Base-by-base conservation (phyloP, 2,797 vertebrate species). In the Pristis pectinata region DNA sequence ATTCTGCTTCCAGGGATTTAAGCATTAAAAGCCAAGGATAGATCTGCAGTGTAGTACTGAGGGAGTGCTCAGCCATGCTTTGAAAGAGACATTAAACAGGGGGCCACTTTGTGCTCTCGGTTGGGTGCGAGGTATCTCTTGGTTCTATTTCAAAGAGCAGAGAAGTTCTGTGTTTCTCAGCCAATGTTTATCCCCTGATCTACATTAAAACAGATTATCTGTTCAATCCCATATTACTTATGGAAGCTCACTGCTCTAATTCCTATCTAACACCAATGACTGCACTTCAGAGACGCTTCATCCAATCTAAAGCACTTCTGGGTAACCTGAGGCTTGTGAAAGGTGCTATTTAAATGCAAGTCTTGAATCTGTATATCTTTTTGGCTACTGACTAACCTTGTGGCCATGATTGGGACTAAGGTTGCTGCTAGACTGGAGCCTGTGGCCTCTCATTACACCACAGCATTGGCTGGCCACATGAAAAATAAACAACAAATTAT, bases 391-490 rank as follows among this genome's bases (percentile, higher is more conserved):
- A 80, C 44, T 24, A 83, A 56, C 30, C 22, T 27, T 30, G 24
- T 83, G 49, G 44, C 27, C 49, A 8, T 27, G 24, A 13, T 7
- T 53, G 83, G 82, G 41, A 27, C 41, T 80, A 49, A 82, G 41
- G 24, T 24, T 82, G 41, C 80, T 83, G 44, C 49, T 44, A 11
- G 44, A 27, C 49, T 56, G 82, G 49, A 56, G 82, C 82, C 44
- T 83, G 82, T 53, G 49, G 49, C 30, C 82, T 82, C 30, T 83
- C 53, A 80, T 83, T 83, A 83, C 82, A 83, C 49, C 82, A 83
- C 2, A 1, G 22, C 53, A 89, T 37, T 61, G 85, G 53, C 82
- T 56, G 82, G 49, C 44, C 82, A 27, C 6, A 27, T 49, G 83
- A 83, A 83, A 83, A 80, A 80, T 80, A 80, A 15, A 85, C 49